Evolutionary conservation across 2,113 vertebrate species (phyloP), one percentile per base, ranked within the genome.

Genomic region (Pseudorectes ferrugineus): DNA sequence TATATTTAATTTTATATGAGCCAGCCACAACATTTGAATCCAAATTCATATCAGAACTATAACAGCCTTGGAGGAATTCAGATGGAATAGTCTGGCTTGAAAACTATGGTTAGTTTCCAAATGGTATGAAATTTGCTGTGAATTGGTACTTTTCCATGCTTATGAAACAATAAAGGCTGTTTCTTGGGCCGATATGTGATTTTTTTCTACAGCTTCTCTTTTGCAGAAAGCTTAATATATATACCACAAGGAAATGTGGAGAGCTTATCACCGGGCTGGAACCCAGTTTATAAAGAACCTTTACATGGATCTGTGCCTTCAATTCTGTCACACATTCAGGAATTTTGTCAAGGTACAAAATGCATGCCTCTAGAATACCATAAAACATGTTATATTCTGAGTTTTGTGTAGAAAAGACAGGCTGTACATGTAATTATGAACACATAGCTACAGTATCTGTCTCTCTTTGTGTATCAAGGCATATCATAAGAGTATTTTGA

Each of bases 1-100:
- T 67, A 6, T 40, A 46, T 48, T 93, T 91, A 49, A 89, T 81
- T 84, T 84, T 7, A 9, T 35, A 71, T 21, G n/a, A 96, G 86
- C 23, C 83, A 94, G 83, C 26, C 83, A 92, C 68, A 95, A 91
- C 57, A 91, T 66, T 67, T 55, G 38, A 91, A 91, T 93, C 57
- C 91, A 92, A 93, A 81, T 78, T 92, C 80, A 25, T 71, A 91
- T 63, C 76, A 74, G 55, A 81, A 67, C 33, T 92, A 3, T 67
- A 91, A 78, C n/a, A 95, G 62, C 28, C 43, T 92, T 81, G 52
- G 73, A 93, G 40, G 33, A 81, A 78, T 71, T 95, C 89, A 92
- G 51, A 93, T 75, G 29, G 57, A 96, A 85, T 9, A 2, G n/a
- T 55, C 38, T 93, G 70, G 65, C 77, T 85, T 66, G 40, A 82